Evolutionary conservation across 2,888 invertebrate genomes (phyloP), one percentile per base, ranked within the genome.

Genomic region (Arenicola marina): DNA sequence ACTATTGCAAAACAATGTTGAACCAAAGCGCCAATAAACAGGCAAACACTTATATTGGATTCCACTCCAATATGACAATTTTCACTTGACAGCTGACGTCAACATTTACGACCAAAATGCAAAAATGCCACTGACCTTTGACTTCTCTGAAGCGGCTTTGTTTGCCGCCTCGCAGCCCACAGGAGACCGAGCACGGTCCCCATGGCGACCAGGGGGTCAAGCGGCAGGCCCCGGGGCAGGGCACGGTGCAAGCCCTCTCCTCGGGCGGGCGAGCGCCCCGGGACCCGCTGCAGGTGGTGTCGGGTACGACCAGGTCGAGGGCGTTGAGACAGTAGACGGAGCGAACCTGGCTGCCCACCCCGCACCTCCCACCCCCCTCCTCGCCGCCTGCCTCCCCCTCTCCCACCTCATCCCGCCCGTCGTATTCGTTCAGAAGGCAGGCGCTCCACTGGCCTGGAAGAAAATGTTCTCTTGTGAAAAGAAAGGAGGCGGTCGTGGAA

Each of bases 261-360:
- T 11, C 32, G 31, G 15, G 28, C 11, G 53, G 29, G 7, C 32
- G 29, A 11, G 48, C 18, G 7, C 48, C 26, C 31, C 15, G 15
- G 7, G 32, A 11, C 11, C 18, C 34, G 1, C 51, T 31, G 38
- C 67, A 67, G 55, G 55, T 54, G 11, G 3, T 45, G 38, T 59
- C 60, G 2, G 44, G 28, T 3, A 63, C 38, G 28, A 59, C 53
- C 56, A 65, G 62, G 43, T 65, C 67, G 51, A 57, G 46, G 18
- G 67, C 51, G 53, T 51, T 65, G 21, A 61, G 48, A 33, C 66
- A 66, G 55, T 55, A 64, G 3, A 66, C 66, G 51, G 55, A 62
- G 18, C 66, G 61, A n/a, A 64, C 51, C 53, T 64, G 63, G 18
- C n/a, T 61, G 26, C 63, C 66, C 4, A n/a, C 24, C 1, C 66